Conservation (phyloP, 2,797 vertebrate species). For the Sparidentex hasta region DNA sequence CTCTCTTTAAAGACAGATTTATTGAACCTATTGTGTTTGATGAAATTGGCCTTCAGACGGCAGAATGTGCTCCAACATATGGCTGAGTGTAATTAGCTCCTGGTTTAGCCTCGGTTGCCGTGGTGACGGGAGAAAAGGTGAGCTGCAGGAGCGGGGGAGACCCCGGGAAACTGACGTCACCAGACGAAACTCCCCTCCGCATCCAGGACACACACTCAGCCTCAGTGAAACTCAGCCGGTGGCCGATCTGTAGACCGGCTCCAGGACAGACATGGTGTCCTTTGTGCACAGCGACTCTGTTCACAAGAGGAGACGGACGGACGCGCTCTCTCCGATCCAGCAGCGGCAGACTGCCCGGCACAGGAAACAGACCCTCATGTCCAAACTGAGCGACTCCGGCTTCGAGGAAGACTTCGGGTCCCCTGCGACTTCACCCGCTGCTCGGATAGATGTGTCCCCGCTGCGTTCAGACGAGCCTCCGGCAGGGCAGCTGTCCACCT, state of each 20-base stretch:
- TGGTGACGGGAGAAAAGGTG: constrained; percentile 48
- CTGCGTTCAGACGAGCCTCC: constrained; percentile 28
- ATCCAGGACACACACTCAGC: constrained; percentile 13
- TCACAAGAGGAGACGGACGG: constrained; percentile 54
- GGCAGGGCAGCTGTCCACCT: constrained; percentile 67
- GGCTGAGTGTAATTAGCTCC: constrained; percentile 39
- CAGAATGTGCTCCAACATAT: constrained; percentile 28
- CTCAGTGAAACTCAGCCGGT: background rate
- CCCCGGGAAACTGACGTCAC: constrained; percentile 82
- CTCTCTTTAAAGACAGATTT: background rate
- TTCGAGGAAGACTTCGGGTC: constrained; percentile 83
- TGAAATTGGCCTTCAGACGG: background rate
- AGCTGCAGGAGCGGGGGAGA: constrained; percentile 76
- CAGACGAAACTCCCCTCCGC: constrained; percentile 30
- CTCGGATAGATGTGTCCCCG: constrained; percentile 10
- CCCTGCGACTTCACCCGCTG: constrained; percentile 39
- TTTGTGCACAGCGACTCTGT: constrained; percentile 1
- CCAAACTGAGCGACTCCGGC: constrained; percentile 82
- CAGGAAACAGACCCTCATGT: constrained; percentile 82
- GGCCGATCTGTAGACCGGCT: background rate
- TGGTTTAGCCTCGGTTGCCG: constrained; percentile 60
- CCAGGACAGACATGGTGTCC: constrained; percentile 69
- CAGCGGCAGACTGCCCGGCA: constrained; percentile 70
- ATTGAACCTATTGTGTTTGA: background rate
- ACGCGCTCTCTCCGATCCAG: constrained; percentile 69